phyloP scores from a whole-genome alignment of 2,888 invertebrate genomes.

The Caenorhabditis zanzibari region DNA sequence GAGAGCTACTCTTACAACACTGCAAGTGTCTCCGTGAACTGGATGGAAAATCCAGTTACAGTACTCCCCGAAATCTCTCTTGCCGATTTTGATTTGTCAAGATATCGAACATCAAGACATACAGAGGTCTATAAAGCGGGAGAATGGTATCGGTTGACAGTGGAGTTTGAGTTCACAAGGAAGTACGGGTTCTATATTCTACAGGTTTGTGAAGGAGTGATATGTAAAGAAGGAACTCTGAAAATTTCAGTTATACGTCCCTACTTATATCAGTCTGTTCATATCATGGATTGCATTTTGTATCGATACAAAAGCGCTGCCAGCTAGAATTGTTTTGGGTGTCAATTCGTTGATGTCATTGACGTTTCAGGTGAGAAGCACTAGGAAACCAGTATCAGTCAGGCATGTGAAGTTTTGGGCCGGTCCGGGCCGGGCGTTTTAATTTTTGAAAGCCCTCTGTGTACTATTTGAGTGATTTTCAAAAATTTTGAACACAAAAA shows the following conservation, averaged over 20 bases:
- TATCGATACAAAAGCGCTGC: slow-evolving; percentile 78
- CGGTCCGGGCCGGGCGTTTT: too few relatives aligned
- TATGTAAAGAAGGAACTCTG: too few relatives aligned
- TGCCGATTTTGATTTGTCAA: slow-evolving; percentile 75
- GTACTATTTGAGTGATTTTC: too few relatives aligned
- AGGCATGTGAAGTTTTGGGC: too few relatives aligned
- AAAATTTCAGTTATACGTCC: slow-evolving; percentile 76
- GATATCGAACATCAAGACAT: slow-evolving; percentile 72
- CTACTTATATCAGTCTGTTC: slow-evolving; percentile 81
- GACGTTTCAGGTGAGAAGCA: slow-evolving; percentile 71
- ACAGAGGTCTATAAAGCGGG: slow-evolving; percentile 80
- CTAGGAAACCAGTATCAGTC: too few relatives aligned
- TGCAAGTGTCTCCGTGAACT: slow-evolving; percentile 79
- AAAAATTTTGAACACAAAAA: too few relatives aligned
- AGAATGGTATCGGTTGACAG: slow-evolving; percentile 81
- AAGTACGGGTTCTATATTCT: slow-evolving; percentile 80
- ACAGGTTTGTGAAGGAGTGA: slow-evolving; percentile 71
- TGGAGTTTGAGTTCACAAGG: slow-evolving; percentile 78
- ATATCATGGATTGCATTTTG: slow-evolving; percentile 82
- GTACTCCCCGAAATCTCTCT: slow-evolving; percentile 75
- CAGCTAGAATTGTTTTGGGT: slow-evolving; percentile 80
- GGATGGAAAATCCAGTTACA: slow-evolving; percentile 79
- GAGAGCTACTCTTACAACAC: slow-evolving; percentile 82
- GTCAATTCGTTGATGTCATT: slow-evolving; percentile 82
- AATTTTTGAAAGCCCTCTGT: too few relatives aligned